Conservation (phyloP, 2,888 invertebrate genomes). For the Melieria omissa region DNA sequence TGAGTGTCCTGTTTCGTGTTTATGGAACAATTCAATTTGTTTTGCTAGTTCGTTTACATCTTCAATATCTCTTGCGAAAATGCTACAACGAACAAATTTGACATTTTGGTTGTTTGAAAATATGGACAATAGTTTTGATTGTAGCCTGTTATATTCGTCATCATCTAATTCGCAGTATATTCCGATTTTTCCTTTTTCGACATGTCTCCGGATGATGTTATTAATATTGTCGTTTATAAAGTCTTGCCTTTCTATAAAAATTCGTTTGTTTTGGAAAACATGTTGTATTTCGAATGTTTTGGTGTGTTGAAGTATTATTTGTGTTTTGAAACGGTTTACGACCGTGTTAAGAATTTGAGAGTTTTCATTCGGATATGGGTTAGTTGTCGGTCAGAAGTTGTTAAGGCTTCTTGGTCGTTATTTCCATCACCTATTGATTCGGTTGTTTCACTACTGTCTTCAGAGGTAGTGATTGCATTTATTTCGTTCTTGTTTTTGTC, state of each 20-base stretch:
- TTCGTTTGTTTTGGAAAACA: background rate
- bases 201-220: background rate
- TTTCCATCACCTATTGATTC: too few species aligned
- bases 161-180: background rate
- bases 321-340: background rate
- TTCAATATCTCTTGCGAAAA: background rate
- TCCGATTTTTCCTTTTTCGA: constrained; percentile 6
- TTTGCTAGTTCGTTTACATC: background rate
- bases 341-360: background rate
- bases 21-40: background rate
- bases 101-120: background rate
- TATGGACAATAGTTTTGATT: background rate
- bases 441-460: too few species aligned
- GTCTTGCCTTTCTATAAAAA: background rate
- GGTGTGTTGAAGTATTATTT: background rate
- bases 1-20: constrained; percentile 11
- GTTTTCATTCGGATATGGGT: too few species aligned
- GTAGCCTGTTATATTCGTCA: background rate
- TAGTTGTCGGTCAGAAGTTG: too few species aligned
- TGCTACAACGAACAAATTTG: background rate
- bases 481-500: too few species aligned
- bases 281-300: background rate
- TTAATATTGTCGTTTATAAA: background rate
- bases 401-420: too few species aligned
- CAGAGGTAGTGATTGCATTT: too few species aligned